These are phyloP conservation scores for Orestias chungarensis DNA, from an alignment of 2,797 vertebrate genomes.

Conservation along the genomic window DNA sequence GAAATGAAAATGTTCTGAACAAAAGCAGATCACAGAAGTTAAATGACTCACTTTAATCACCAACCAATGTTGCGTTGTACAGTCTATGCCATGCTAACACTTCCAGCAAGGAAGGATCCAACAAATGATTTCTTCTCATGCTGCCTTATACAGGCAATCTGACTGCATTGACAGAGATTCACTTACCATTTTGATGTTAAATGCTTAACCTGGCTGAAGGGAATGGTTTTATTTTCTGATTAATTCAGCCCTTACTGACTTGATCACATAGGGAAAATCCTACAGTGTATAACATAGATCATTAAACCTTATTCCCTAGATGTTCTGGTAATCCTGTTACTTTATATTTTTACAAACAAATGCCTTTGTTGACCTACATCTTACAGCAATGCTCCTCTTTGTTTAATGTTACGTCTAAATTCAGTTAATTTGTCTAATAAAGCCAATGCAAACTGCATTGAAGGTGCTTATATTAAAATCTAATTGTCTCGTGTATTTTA, in stretches of 20 bases:
- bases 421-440: neutral
- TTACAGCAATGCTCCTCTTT: neutral
- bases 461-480: neutral
- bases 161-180: neutral
- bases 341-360: slow-evolving; percentile 1
- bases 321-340: neutral
- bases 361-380: neutral
- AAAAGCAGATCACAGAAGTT: neutral
- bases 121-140: neutral
- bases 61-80: neutral
- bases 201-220: neutral
- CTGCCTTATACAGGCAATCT: neutral
- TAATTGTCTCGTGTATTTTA: neutral
- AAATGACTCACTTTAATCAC: neutral
- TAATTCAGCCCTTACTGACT: neutral
- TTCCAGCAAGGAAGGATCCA: neutral
- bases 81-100: neutral
- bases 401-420: neutral
- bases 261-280: neutral
- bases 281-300: too few relatives aligned
- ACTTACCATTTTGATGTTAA: neutral
- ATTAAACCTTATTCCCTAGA: too few relatives aligned
- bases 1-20: neutral
- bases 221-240: neutral
- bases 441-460: neutral